Percentiles rank a stretch among this genome's conserved stretches.
phyloP scores from a whole-genome alignment of 2,888 invertebrate species.

The Heliconius hortense region DNA sequence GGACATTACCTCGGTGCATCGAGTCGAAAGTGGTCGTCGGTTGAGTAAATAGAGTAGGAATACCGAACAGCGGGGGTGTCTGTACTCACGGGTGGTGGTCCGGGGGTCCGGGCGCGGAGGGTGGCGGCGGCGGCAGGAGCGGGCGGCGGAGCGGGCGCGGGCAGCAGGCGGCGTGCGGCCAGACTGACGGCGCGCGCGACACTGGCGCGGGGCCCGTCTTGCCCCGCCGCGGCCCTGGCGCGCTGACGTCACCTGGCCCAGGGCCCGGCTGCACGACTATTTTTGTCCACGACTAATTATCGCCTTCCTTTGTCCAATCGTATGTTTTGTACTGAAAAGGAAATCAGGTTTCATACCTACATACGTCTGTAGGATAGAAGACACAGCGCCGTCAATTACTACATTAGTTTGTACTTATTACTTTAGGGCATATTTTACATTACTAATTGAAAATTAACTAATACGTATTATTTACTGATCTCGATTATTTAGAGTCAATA shows the following conservation, averaged over 20 bases:
- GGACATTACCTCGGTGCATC: conserved; percentile 61
- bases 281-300: conserved; percentile 79
- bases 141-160: conserved; percentile 50
- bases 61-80: conserved; percentile 43
- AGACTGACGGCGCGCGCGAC: conserved; percentile 80
- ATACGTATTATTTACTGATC: conserved; percentile 20
- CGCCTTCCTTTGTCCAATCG: conserved; percentile 76
- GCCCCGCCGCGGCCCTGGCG: conserved; percentile 77
- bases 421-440: conserved; percentile 25
- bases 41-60: conserved; percentile 44
- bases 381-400: conserved; percentile 16
- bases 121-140: conserved; percentile 49
- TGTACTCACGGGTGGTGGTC: conserved; percentile 49
- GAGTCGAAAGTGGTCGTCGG: conserved; percentile 51
- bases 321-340: conserved; percentile 63
- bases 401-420: conserved; percentile 9
- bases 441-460: conserved; percentile 28
- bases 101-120: conserved; percentile 44
- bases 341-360: conserved; percentile 60
- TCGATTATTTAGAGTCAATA: not conserved
- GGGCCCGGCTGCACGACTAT: conserved; percentile 79
- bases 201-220: conserved; percentile 82
- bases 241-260: conserved; percentile 81
- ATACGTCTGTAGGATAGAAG: conserved; percentile 36
- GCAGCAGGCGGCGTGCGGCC: conserved; percentile 69